Evolutionary conservation across 2,797 vertebrate genomes (phyloP), one percentile per base, ranked within the genome.

Genomic region (Falco cherrug): DNA sequence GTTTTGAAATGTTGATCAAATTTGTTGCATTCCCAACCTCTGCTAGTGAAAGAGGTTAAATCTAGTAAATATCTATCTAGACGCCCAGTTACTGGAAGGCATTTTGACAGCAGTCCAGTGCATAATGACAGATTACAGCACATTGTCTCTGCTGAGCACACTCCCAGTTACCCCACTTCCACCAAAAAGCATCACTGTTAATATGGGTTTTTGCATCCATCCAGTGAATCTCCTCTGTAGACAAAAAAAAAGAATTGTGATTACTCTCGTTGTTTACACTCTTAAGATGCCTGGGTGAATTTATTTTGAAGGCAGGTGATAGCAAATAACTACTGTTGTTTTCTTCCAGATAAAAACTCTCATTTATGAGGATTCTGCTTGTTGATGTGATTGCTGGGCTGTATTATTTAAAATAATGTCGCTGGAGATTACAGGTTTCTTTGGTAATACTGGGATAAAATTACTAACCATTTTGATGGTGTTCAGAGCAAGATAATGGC

Each of bases 391-490:
- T 94, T 92, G 71, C 68, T 87, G 64, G 48, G 71, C 35, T 84
- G 71, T 71, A 83, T 97, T 93, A 85, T 97, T 96, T 95, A 93
- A 95, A 95, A 94, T 95, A 90, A 90, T 7, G 48, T 70, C 60
- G 57, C 51, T 84, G 51, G 65, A 91, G 87, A 95, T 97, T 89
- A 93, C 57, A 89, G 76, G 80, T 85, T 91, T 91, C 91, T 94
- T 93, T 91, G 87, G 92, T 93, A 95, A 91, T 95, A 75, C 60
- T 70, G 84, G 79, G 65, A 93, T 93, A 93, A 97, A 97, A 97
- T 96, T 93, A 94, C 91, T 93, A 95, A 92, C 17, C 45, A 90
- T 92, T 95, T 93, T 3, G 10, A 79, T 39, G 17, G 51, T 22
- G 43, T 88, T 93, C 61, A 88, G 95, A 81, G 35, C 77, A 95